Evolutionary conservation across 2,797 vertebrate species (phyloP), one percentile per base, ranked within the genome.

Genomic region (Sphenodon punctatus): DNA sequence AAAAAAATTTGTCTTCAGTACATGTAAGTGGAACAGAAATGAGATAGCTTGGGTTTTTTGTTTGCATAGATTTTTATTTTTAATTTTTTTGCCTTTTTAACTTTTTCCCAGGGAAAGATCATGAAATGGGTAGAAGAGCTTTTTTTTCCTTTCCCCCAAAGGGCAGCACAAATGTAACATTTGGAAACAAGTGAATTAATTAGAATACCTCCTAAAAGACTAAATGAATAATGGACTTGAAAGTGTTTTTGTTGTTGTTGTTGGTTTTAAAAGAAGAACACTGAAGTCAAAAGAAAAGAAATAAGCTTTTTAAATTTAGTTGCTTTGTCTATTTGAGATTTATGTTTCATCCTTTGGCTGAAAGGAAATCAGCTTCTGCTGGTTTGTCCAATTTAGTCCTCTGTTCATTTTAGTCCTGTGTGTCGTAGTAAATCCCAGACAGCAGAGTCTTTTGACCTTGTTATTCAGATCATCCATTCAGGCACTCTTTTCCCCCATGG

Each of bases 161-260:
- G 89, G 84, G 84, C 72, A 89, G 70, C 14, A 20, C 5, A 67
- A 43, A 39, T 41, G 25, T 36, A 49, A 53, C 72, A 38, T 68
- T 69, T 76, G 3, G 3, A 39, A 72, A 51, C 60, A 74, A 51
- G 51, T 76, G 78, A 84, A 87, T 85, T 72, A 84, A 78, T 78
- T 80, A 73, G 78, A 89, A 88, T 51, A 60, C 8, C 81, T 85
- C 46, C 0, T 0, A 85, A 82, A 88, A n/a, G 90, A 85, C 34
- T 25, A 56, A 84, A 88, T 89, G 81, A 86, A 41, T 76, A 59
- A 60, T 39, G 83, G 42, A 68, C 36, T 78, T 4, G 56, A 75
- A 84, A 82, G n/a, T n/a, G n/a, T n/a, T n/a, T n/a, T n/a, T n/a
- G n/a, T n/a, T n/a, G n/a, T n/a, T n/a, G n/a, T n/a, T n/a, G n/a